Evolutionary conservation across 2,797 vertebrate genomes (phyloP).

Genomic region (Syncerus caffer): DNA sequence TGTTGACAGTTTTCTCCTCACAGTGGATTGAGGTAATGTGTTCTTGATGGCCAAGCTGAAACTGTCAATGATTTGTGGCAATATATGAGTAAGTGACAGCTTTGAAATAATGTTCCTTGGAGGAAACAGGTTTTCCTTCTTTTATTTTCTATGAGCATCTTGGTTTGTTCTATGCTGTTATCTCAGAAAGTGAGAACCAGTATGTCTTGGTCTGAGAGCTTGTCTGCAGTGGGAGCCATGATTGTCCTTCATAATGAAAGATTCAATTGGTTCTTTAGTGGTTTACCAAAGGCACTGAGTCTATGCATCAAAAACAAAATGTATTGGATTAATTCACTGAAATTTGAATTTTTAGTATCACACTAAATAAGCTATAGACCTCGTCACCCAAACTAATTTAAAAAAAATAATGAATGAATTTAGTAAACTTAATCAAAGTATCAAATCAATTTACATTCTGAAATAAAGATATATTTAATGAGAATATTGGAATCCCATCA

Average conservation of each 20-base stretch:
- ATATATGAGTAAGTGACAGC: not conserved
- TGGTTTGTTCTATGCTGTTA: not conserved
- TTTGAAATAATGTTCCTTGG: slow-evolving; percentile 6
- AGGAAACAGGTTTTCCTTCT: not conserved
- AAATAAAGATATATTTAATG: not conserved
- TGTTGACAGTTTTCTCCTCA: not conserved
- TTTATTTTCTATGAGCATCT: not conserved
- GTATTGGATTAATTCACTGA: not conserved
- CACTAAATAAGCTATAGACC: not conserved
- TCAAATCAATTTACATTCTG: not conserved
- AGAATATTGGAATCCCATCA: not conserved
- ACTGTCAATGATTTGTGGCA: not conserved
- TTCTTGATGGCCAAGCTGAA: slow-evolving; percentile 19
- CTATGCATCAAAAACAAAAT: not conserved
- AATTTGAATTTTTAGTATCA: not conserved
- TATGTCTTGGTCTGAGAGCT: not conserved
- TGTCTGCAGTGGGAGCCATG: fast-evolving
- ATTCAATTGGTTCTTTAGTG: fast-evolving
- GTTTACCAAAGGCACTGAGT: not conserved
- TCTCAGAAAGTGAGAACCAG: not conserved
- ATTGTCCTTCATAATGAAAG: not conserved
- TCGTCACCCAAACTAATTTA: not conserved
- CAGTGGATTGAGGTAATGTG: not conserved
- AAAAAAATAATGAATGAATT: not conserved
- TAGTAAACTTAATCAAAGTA: not conserved